Evolutionary conservation across 2,797 vertebrate genomes (phyloP).

Genomic region (Clarias pachynema): DNA sequence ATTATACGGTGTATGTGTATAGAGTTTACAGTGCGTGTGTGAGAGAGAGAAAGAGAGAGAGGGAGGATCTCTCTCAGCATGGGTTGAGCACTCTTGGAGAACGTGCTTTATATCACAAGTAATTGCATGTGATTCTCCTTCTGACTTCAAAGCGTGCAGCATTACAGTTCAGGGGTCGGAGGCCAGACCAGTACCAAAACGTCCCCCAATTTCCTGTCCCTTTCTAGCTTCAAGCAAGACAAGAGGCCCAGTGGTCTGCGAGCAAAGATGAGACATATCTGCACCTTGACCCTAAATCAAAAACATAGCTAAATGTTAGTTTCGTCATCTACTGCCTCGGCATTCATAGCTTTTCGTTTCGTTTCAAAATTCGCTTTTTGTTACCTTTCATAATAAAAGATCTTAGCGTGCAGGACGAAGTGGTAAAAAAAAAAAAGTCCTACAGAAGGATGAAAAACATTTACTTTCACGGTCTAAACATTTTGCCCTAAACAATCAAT

Average conservation of each 20-base stretch:
- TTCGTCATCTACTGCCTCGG: background rate
- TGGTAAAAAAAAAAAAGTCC: background rate
- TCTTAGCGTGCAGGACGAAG: background rate
- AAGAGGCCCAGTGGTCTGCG: slow-evolving; percentile 43
- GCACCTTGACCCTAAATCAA: slow-evolving; percentile 10
- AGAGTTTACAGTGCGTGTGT: slow-evolving; percentile 24
- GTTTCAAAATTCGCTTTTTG: no score
- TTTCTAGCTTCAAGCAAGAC: slow-evolving; percentile 61
- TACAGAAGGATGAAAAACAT: background rate
- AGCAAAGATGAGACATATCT: slow-evolving; percentile 51
- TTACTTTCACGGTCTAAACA: no score
- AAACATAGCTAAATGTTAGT: background rate
- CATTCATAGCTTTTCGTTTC: background rate
- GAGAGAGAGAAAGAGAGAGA: slow-evolving; percentile 5
- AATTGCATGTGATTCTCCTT: slow-evolving; percentile 76
- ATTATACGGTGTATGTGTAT: slow-evolving; percentile 38
- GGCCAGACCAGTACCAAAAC: slow-evolving; percentile 69
- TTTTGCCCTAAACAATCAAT: background rate
- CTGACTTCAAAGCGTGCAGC: slow-evolving; percentile 73
- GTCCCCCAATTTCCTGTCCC: slow-evolving; percentile 77
- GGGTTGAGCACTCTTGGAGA: slow-evolving; percentile 67
- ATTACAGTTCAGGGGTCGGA: slow-evolving; percentile 74
- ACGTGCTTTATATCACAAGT: slow-evolving; percentile 69
- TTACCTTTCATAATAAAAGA: background rate
- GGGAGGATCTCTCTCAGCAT: slow-evolving; percentile 66